Percentiles rank a stretch among this genome's conserved stretches.
Evolutionary conservation across 23 tunicate species (phyloP).

Genomic region (Aplidium turbinatum): DNA sequence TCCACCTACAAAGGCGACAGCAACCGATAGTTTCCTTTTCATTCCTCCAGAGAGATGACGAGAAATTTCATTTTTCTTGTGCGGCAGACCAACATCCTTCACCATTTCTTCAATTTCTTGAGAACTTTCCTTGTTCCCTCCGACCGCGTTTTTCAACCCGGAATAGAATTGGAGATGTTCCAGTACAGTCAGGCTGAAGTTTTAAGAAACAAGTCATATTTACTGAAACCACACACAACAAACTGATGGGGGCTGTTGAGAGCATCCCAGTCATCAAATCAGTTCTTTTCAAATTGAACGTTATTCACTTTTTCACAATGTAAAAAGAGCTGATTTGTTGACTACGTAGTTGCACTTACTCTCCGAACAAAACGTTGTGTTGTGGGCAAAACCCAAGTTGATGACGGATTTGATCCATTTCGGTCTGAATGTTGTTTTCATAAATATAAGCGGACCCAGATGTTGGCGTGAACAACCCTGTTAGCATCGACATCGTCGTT

Average conservation of each 20-base stretch:
- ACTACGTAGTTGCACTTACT: too few species aligned
- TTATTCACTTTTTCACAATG: too few species aligned
- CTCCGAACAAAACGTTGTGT: conserved; percentile 91
- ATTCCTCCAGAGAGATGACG: conserved; percentile 94
- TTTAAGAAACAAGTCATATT: too few species aligned
- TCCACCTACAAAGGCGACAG: conserved; percentile 90
- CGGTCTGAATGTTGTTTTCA: conserved; percentile 65
- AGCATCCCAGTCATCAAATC: too few species aligned
- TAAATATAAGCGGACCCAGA: conserved; percentile 78
- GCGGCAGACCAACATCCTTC: conserved; percentile 75
- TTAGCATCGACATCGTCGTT: conserved; percentile 94
- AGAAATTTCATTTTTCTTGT: conserved; percentile 62
- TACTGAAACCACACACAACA: too few species aligned
- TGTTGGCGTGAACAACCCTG: conserved; percentile 84
- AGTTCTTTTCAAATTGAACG: too few species aligned
- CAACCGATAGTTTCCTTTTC: conserved; percentile 96
- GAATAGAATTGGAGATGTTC: conserved; percentile 86
- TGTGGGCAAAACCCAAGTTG: conserved; percentile 95
- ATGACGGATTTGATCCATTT: conserved; percentile 81
- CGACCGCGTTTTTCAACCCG: conserved; percentile 56
- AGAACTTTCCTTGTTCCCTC: conserved; percentile 1
- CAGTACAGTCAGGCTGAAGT: conserved; percentile 73
- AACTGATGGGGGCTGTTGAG: too few species aligned
- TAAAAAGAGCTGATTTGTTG: too few species aligned
- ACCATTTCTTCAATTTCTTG: conserved; percentile 66